These are phyloP conservation scores for Cataglyphis rosenhaueri DNA, from an alignment of 2,888 invertebrate genomes.

Conservation along the genomic window DNA sequence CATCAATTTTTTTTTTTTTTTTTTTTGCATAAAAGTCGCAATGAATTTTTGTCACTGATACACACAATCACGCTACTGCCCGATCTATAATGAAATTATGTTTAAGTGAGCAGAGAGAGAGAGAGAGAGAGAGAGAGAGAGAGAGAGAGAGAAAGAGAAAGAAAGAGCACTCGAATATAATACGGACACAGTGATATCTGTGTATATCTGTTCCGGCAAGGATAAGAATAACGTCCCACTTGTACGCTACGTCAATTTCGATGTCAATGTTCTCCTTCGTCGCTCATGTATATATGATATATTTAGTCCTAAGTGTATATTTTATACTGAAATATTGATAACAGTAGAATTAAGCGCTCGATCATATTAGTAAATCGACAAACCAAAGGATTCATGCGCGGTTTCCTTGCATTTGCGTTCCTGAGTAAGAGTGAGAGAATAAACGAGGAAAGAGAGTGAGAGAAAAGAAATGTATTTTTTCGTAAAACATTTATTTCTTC, in stretches of 20 bases:
- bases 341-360: conserved; percentile 64
- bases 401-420: conserved; percentile 19
- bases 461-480: not conserved
- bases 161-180: conserved; percentile 1
- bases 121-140: conserved; percentile 38
- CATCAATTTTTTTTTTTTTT: not conserved
- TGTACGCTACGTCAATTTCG: conserved; percentile 80
- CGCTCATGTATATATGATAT: conserved; percentile 66
- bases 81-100: conserved; percentile 44
- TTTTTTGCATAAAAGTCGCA: not conserved
- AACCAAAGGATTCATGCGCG: conserved; percentile 24
- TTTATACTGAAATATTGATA: conserved; percentile 78
- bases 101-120: conserved; percentile 41
- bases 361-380: conserved; percentile 28
- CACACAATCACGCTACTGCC: conserved; percentile 64
- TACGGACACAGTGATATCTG: conserved; percentile 6
- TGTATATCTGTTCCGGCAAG: conserved; percentile 54
- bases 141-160: conserved; percentile 47
- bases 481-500: conserved; percentile 21
- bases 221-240: conserved; percentile 73
- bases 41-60: conserved; percentile 16
- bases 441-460: not conserved
- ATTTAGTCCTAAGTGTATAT: conserved; percentile 72
- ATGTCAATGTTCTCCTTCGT: conserved; percentile 80
- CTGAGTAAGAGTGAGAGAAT: not conserved